Evolutionary conservation across 1,140 invertebrate genomes (phyloP).

Genomic region (Agrilus planipennis): DNA sequence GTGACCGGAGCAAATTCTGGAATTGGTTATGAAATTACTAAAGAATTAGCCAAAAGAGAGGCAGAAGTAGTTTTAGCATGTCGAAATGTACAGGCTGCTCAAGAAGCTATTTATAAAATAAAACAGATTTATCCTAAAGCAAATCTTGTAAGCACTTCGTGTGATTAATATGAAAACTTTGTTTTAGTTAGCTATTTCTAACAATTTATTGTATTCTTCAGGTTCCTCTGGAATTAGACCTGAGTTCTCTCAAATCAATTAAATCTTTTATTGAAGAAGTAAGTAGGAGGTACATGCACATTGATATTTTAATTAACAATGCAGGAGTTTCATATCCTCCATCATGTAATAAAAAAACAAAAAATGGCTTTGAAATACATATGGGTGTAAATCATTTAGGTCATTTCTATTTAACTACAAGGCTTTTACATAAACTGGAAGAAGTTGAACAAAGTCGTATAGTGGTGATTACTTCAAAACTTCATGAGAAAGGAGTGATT

Average conservation of each 20-base stretch:
- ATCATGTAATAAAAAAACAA: slow-evolving; percentile 41
- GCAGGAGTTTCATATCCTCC: slow-evolving; percentile 52
- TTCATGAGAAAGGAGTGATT: slow-evolving; percentile 48
- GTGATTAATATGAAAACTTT: not conserved
- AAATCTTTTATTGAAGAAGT: slow-evolving; percentile 54
- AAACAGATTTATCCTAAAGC: slow-evolving; percentile 6
- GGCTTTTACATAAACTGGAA: slow-evolving; percentile 56
- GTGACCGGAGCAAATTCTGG: slow-evolving; percentile 50
- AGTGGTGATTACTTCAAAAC: slow-evolving; percentile 39
- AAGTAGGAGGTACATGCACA: slow-evolving; percentile 43
- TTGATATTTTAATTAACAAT: slow-evolving; percentile 69
- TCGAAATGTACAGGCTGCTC: slow-evolving; percentile 48
- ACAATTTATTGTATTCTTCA: slow-evolving; percentile 31
- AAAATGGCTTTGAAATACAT: slow-evolving; percentile 76
- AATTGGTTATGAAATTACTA: slow-evolving; percentile 45
- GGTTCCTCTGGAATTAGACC: slow-evolving; percentile 59
- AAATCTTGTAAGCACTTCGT: not conserved
- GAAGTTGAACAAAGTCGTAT: slow-evolving; percentile 49
- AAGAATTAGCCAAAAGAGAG: slow-evolving; percentile 37
- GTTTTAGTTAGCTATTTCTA: too few relatives aligned
- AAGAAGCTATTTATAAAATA: slow-evolving; percentile 39
- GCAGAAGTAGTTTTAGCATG: slow-evolving; percentile 73
- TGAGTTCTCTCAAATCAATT: slow-evolving; percentile 58
- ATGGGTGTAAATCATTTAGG: slow-evolving; percentile 71
- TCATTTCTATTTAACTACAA: slow-evolving; percentile 74